phyloP scores from a whole-genome alignment of 2,797 vertebrate genomes.

The Chiloscyllium punctatum region DNA sequence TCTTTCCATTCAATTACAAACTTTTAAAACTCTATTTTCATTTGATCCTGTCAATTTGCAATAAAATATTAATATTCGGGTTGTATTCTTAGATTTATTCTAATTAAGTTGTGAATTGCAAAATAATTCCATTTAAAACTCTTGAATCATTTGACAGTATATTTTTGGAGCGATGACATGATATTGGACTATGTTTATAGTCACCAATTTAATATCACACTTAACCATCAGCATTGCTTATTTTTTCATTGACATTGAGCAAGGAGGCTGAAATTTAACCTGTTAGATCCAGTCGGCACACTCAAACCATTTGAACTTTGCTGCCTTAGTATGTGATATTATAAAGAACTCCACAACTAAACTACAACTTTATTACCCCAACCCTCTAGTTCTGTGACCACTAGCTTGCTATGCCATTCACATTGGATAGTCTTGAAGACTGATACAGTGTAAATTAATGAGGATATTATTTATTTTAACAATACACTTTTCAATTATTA shows the following conservation, averaged over 20 bases:
- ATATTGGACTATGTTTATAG: background rate
- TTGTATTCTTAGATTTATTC: background rate
- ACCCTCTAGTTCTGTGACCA: background rate
- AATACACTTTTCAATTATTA: background rate
- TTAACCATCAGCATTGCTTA: background rate
- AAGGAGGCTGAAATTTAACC: background rate
- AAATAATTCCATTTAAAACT: slow-evolving; percentile 6
- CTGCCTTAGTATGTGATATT: background rate
- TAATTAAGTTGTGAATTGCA: background rate
- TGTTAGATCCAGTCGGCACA: background rate
- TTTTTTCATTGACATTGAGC: background rate
- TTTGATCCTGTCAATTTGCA: background rate
- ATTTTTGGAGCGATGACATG: background rate
- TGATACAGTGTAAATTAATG: background rate
- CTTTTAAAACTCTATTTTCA: background rate
- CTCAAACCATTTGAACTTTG: background rate
- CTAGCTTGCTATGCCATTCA: background rate
- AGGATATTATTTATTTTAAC: background rate
- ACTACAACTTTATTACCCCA: background rate
- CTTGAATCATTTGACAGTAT: background rate
- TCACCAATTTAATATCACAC: background rate
- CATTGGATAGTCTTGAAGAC: background rate
- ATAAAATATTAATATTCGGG: background rate
- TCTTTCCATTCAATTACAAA: background rate
- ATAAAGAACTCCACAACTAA: background rate